Evolutionary conservation across 2,888 invertebrate species (phyloP).

Genomic region (Cephus pulcher): DNA sequence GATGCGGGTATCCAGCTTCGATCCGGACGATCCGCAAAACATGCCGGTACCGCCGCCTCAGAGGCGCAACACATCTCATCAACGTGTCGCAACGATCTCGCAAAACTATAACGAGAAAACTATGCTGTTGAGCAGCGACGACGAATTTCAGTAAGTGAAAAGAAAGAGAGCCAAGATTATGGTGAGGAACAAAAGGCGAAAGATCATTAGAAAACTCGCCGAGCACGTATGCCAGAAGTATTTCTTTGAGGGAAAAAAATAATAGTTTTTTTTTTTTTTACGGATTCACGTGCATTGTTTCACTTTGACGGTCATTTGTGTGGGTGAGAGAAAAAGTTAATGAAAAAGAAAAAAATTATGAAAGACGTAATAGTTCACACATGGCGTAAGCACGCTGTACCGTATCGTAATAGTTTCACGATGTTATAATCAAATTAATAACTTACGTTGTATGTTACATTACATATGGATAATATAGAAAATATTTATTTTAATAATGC

Average conservation of each 20-base stretch:
- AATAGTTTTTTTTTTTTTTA: constrained; percentile 13
- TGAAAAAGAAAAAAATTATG: not conserved
- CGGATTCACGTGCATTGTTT: constrained; percentile 17
- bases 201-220: not conserved
- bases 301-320: constrained; percentile 19
- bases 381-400: constrained; percentile 25
- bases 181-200: not conserved
- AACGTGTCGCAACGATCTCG: constrained; percentile 83
- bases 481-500: constrained; percentile 64
- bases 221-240: not conserved
- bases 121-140: constrained; percentile 94
- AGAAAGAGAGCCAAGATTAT: not conserved
- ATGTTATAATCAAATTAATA: constrained; percentile 32
- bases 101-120: constrained; percentile 96
- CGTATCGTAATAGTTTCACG: constrained; percentile 25
- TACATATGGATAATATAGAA: constrained; percentile 56
- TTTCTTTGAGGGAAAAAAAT: constrained; percentile 13
- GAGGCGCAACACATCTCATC: constrained; percentile 70
- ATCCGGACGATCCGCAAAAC: constrained; percentile 75
- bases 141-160: constrained; percentile 84
- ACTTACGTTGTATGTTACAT: constrained; percentile 24
- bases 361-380: constrained; percentile 7
- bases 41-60: constrained; percentile 63
- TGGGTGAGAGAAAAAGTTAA: constrained; percentile 1
- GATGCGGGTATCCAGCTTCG: constrained; percentile 75